Evolutionary conservation across 2,797 vertebrate genomes (phyloP).

Genomic region (Fringilla coelebs): DNA sequence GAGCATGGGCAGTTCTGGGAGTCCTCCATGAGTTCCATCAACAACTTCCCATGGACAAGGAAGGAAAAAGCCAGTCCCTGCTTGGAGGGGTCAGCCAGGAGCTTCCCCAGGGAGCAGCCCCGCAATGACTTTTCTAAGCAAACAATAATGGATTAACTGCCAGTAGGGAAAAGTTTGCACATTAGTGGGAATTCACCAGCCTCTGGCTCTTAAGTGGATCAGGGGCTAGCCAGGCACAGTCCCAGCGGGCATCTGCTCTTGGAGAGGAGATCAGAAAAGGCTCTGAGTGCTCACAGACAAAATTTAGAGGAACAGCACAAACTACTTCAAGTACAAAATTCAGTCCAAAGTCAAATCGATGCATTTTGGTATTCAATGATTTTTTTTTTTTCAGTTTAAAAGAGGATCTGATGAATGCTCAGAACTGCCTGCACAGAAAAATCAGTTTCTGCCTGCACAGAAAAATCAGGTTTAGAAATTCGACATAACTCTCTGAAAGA

Average conservation of each 20-base stretch:
- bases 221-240: background rate
- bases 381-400: background rate
- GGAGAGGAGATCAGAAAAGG: background rate
- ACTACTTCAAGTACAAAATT: background rate
- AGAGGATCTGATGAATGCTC: background rate
- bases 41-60: background rate
- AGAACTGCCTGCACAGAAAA: background rate
- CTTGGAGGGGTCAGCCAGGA: background rate
- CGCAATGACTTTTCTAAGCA: background rate
- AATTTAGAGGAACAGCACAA: background rate
- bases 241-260: background rate
- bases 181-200: background rate
- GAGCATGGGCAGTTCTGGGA: accelerated
- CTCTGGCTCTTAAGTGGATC: background rate
- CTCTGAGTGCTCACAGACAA: background rate
- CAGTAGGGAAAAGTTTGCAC: background rate
- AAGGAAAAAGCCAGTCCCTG: background rate
- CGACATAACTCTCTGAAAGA: background rate
- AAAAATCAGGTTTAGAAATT: background rate
- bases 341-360: background rate
- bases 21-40: background rate
- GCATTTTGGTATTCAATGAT: background rate
- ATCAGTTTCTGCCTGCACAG: background rate
- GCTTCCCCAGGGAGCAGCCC: background rate
- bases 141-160: background rate